phyloP scores from a whole-genome alignment of 1,140 invertebrate species.

The silkworm (Bombyx mori) region DNA sequence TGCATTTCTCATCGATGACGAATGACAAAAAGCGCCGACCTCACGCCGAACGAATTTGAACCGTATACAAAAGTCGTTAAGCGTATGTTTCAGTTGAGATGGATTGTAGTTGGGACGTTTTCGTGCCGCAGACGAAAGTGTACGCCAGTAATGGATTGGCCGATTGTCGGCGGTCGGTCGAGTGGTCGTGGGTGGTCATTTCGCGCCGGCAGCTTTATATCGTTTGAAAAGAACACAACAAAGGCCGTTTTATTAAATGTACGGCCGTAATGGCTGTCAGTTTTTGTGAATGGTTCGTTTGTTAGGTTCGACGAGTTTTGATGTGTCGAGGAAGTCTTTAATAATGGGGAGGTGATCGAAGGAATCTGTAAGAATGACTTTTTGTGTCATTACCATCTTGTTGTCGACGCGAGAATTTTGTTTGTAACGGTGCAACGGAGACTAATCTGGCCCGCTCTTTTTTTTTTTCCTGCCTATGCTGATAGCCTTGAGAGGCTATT shows the following conservation, averaged over 20 bases:
- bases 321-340: too few relatives aligned
- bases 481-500: too few relatives aligned
- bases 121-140: constrained; percentile 12
- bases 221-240: constrained; percentile 38
- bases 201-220: constrained; percentile 32
- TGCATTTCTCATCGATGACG: constrained; percentile 7
- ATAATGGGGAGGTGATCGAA: too few relatives aligned
- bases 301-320: too few relatives aligned
- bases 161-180: constrained; percentile 32
- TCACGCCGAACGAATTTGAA: background rate
- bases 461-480: too few relatives aligned
- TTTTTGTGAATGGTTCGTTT: background rate
- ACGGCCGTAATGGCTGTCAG: background rate
- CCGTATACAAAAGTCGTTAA: background rate
- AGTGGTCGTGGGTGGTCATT: constrained; percentile 45
- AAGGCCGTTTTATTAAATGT: constrained; percentile 16
- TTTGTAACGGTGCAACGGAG: too few relatives aligned
- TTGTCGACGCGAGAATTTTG: too few relatives aligned
- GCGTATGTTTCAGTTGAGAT: background rate
- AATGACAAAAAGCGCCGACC: constrained; percentile 1
- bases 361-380: too few relatives aligned
- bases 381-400: too few relatives aligned
- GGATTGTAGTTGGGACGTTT: constrained; percentile 9
- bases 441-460: too few relatives aligned
- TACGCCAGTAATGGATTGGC: constrained; percentile 53